phyloP scores from a whole-genome alignment of 2,888 invertebrate species.

The Callosobruchus maculatus region DNA sequence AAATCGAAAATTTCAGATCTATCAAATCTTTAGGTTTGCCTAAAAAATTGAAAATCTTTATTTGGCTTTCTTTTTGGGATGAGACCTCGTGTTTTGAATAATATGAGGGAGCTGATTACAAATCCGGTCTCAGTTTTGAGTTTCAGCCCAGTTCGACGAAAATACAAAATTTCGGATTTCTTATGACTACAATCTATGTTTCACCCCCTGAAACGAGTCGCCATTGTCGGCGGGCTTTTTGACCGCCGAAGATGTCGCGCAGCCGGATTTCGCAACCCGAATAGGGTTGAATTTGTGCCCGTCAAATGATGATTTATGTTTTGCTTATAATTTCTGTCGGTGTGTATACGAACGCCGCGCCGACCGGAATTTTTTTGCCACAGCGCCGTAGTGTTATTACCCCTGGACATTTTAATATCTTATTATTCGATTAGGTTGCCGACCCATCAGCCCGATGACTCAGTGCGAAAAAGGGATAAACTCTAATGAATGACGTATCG shows the following conservation, averaged over 20 bases:
- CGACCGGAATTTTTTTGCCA: conserved; percentile 23
- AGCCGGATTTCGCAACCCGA: conserved; percentile 5
- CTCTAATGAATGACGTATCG: neutral
- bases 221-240: conserved; percentile 15
- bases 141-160: too few relatives aligned
- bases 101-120: too few relatives aligned
- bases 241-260: conserved; percentile 23
- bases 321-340: conserved; percentile 35
- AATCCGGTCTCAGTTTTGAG: too few relatives aligned
- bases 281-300: conserved; percentile 39
- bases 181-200: too few relatives aligned
- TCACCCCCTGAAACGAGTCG: neutral
- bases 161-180: too few relatives aligned
- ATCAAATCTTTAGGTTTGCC: too few relatives aligned
- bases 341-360: conserved; percentile 10
- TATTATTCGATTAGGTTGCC: conserved; percentile 34
- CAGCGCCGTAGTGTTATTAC: neutral
- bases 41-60: too few relatives aligned
- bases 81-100: too few relatives aligned
- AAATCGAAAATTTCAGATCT: too few relatives aligned
- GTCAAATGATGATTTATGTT: conserved; percentile 47
- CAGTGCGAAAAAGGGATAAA: neutral
- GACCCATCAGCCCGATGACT: neutral
- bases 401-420: conserved; percentile 29
- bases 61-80: too few relatives aligned